Evolutionary conservation across 2,888 invertebrate species (phyloP), one percentile per base, ranked within the genome.

Genomic region (Malachius bipustulatus): DNA sequence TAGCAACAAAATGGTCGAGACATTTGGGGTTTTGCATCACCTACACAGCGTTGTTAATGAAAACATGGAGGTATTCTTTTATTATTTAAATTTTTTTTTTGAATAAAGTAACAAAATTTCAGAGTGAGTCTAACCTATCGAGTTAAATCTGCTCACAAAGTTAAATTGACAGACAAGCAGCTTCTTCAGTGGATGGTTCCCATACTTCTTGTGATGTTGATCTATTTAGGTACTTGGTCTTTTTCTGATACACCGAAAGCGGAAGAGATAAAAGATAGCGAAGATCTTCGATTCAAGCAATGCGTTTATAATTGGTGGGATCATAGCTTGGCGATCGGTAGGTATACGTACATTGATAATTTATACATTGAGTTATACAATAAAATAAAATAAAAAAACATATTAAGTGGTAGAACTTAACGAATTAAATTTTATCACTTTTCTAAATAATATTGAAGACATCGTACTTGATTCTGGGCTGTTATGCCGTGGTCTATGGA

Each of bases 281-380:
- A 69, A 47, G 80, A 78, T 34, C 67, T 90, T 41, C 81, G 82
- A 59, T 91, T 90, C 64, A 84, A 82, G 55, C 85, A 88, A 55
- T 93, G 93, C 63, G 75, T 79, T 16, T 87, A 83, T 61, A 88
- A 88, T 54, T 90, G 89, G 85, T 93, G 91, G 90, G 88, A 88
- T 69, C 90, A 90, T 62, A 87, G 85, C 58, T 70, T 89, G 57
- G 85, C 87, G 30, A 85, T 88, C 56, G 88, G 90, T 77, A 49
- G 48, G 44, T 35, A 28, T 16, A 31, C 35, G 37, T 30, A 10
- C 30, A 10, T 9, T n/a, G n/a, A n/a, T n/a, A n/a, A n/a, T n/a
- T n/a, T n/a, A n/a, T n/a, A n/a, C n/a, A n/a, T n/a, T n/a, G n/a
- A n/a, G n/a, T n/a, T n/a, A n/a, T n/a, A n/a, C n/a, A n/a, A n/a